Percentiles rank a stretch among this genome's conserved stretches.
Conservation (phyloP, 2,797 vertebrate species). For the Coendou prehensilis region DNA sequence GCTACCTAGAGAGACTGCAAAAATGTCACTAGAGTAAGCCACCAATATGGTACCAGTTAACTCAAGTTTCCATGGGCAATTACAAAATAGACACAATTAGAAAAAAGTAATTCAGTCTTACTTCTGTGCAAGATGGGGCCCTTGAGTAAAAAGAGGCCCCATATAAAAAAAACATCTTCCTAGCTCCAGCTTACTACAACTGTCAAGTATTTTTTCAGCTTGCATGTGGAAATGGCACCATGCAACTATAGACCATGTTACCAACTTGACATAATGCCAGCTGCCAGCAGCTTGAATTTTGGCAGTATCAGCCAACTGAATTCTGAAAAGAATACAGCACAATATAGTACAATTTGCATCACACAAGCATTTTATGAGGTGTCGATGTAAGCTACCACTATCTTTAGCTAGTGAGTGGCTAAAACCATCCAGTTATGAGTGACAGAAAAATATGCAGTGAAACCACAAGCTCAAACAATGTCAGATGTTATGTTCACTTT, state of each 20-base stretch:
- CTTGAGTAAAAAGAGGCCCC: neutral
- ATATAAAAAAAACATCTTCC: slow-evolving; percentile 7
- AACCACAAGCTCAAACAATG: slow-evolving; percentile 3
- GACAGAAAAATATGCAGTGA: neutral
- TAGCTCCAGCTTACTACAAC: neutral
- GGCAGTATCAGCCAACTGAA: neutral
- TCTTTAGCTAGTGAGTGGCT: neutral
- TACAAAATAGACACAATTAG: neutral
- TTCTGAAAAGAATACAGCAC: neutral
- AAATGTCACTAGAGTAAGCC: neutral
- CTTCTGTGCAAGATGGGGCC: neutral
- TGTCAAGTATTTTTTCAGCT: neutral
- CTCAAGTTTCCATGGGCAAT: neutral
- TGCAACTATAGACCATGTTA: neutral
- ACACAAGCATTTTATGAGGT: neutral
- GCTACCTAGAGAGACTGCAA: neutral
- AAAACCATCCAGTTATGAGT: neutral
- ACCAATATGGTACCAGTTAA: neutral
- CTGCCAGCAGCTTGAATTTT: neutral
- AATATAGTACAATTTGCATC: neutral
- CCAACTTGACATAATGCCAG: neutral
- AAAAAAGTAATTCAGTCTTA: neutral
- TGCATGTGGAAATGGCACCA: neutral
- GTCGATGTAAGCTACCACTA: neutral
- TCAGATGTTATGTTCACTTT: neutral